A percentile compares a stretch with the other conserved stretches of the same genome.
Conservation (phyloP, 2,113 vertebrate species). For the Centropristis striata region DNA sequence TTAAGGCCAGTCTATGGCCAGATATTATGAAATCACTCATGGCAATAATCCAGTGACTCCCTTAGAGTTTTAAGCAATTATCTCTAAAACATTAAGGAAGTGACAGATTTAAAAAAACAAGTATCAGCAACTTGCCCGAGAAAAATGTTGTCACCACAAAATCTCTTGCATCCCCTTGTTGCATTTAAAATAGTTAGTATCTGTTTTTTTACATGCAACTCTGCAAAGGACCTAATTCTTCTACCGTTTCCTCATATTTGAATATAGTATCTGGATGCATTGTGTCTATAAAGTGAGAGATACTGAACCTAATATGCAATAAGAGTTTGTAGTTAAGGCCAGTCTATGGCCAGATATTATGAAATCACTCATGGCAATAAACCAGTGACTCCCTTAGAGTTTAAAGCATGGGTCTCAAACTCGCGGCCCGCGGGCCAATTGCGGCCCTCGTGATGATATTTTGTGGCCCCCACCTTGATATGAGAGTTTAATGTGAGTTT, state of each 20-base stretch:
- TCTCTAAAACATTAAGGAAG: conserved; percentile 20
- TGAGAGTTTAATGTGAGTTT: too few species aligned
- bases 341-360: conserved; percentile 20
- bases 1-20: conserved; percentile 33
- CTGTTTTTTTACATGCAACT: background rate
- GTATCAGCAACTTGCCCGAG: background rate
- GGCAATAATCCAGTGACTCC: conserved; percentile 24
- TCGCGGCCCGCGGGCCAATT: too few species aligned
- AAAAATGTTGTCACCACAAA: background rate
- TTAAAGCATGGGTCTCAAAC: too few species aligned
- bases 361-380: conserved; percentile 35
- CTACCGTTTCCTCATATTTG: background rate
- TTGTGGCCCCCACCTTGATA: too few species aligned
- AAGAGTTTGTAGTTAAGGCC: conserved; percentile 21
- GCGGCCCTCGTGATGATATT: too few species aligned
- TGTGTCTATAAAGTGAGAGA: conserved; percentile 1
- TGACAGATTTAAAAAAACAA: conserved; percentile 22
- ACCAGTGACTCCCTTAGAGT: background rate
- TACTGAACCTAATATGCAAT: conserved; percentile 24
- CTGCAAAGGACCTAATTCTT: background rate
- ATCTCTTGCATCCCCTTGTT: conserved; percentile 1
- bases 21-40: conserved; percentile 23
- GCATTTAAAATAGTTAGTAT: conserved; percentile 4
- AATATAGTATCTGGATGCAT: background rate
- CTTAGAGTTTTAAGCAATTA: conserved; percentile 18